Conservation (phyloP, 2,888 invertebrate species). For the Rhagonycha lutea region DNA sequence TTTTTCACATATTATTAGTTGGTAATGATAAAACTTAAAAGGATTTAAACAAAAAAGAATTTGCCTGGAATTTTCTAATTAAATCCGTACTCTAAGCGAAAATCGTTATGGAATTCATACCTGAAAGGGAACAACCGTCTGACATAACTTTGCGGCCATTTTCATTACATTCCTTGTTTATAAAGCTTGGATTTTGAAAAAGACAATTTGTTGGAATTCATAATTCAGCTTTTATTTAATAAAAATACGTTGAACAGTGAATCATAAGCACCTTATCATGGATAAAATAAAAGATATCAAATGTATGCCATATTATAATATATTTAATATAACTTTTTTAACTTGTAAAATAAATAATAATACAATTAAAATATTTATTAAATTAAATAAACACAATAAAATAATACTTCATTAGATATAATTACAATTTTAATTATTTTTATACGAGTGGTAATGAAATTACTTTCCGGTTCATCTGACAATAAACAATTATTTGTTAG, state of each 20-base stretch:
- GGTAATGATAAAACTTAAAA: not conserved
- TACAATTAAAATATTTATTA: no score
- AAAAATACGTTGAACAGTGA: not conserved
- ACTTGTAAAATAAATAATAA: no score
- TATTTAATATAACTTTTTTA: no score
- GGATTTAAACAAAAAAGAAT: constrained; percentile 23
- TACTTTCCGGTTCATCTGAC: no score
- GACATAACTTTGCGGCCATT: constrained; percentile 51
- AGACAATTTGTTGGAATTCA: constrained; percentile 41
- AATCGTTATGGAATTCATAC: constrained; percentile 53
- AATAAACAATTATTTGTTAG: no score
- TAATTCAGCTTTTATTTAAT: constrained; percentile 7
- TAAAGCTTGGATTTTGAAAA: constrained; percentile 49
- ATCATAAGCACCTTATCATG: not conserved
- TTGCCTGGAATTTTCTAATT: constrained; percentile 50
- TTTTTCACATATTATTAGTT: not conserved
- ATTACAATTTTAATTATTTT: no score
- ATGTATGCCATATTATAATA: no score
- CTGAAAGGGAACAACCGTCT: constrained; percentile 53
- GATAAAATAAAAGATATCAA: not conserved
- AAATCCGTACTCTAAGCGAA: constrained; percentile 49
- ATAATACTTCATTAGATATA: no score
- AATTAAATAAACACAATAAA: no score
- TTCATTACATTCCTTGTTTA: constrained; percentile 50
- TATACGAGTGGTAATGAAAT: no score